Evolutionary conservation across 2,888 invertebrate genomes (phyloP).

Genomic region (Arrhopalites spinosus): DNA sequence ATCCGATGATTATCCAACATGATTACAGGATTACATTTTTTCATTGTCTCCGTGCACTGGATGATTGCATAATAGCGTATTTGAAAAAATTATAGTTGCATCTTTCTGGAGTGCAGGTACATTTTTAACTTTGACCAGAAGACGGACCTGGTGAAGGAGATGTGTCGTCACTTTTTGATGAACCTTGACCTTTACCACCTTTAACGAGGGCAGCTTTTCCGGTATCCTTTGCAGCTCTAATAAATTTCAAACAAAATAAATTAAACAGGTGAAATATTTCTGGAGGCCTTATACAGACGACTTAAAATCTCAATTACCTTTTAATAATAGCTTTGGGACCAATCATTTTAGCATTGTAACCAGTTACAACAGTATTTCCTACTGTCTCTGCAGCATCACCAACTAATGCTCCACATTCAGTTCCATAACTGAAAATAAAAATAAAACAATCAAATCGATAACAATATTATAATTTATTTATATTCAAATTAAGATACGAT

Average conservation of each 20-base stretch:
- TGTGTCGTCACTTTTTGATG: background rate
- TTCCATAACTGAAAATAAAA: slow-evolving; percentile 67
- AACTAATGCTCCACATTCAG: slow-evolving; percentile 69
- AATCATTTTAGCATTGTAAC: slow-evolving; percentile 69
- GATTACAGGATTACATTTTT: no score
- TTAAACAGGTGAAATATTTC: no score
- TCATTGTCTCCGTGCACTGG: no score
- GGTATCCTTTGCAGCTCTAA: slow-evolving; percentile 68
- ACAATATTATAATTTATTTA: background rate
- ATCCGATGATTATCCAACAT: no score
- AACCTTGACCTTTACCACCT: background rate
- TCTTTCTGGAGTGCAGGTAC: no score
- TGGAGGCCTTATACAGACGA: no score
- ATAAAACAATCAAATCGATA: background rate
- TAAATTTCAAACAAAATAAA: no score
- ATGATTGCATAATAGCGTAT: no score
- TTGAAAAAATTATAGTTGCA: no score
- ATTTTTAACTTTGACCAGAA: no score
- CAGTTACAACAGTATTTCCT: slow-evolving; percentile 71
- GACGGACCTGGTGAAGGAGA: no score
- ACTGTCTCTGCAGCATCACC: slow-evolving; percentile 71
- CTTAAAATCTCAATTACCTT: no score
- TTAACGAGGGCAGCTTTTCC: slow-evolving; percentile 64
- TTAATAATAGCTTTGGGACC: slow-evolving; percentile 72
- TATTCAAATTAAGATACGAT: background rate